Evolutionary conservation across 2,113 vertebrate genomes (phyloP), one percentile per base, ranked within the genome.

Genomic region (Lepisosteus oculatus): DNA sequence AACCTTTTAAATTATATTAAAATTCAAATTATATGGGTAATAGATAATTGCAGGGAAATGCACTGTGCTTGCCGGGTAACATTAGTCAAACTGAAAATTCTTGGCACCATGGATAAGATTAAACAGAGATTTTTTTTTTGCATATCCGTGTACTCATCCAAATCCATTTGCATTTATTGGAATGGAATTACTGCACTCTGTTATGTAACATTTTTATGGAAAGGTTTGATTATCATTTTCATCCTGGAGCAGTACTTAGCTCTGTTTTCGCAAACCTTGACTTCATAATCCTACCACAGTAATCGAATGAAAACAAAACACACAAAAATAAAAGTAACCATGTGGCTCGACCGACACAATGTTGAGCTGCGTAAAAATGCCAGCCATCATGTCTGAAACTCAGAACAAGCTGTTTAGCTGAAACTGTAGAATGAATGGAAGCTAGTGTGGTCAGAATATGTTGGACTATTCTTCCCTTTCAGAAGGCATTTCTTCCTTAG

Each of bases 401-500:
- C 0, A 0, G 67, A 80, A 72, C 51, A 57, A 70, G 84, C 70
- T 78, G 79, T 78, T 83, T 79, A 79, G 75, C 71, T 80, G 80
- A 78, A 84, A 75, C 51, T 85, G 61, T 75, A 78, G 85, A 87
- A 90, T 85, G 90, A 89, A 90, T 92, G 87, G 78, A 80, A 89
- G 90, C 65, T 84, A 82, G 78, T 86, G 81, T 83, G 84, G 88
- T 87, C 86, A 78, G 72, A 77, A 88, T 85, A 84, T 66, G 83
- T 86, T 91, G 0, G 3, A 7, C 65, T 67, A 85, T 86, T 81
- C 89, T 85, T 74, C 82, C 81, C 83, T 88, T 90, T 90, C 86
- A 90, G 92, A 92, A 90, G 87, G 87, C 92, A 89, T 85, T 91
- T 90, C 5, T 90, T 90, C 92, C 92, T 80, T 87, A 79, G 92